A percentile compares a stretch with the other conserved stretches of the same genome.
phyloP scores from a whole-genome alignment of 1,140 invertebrate genomes.

The Dendroctonus ponderosae region DNA sequence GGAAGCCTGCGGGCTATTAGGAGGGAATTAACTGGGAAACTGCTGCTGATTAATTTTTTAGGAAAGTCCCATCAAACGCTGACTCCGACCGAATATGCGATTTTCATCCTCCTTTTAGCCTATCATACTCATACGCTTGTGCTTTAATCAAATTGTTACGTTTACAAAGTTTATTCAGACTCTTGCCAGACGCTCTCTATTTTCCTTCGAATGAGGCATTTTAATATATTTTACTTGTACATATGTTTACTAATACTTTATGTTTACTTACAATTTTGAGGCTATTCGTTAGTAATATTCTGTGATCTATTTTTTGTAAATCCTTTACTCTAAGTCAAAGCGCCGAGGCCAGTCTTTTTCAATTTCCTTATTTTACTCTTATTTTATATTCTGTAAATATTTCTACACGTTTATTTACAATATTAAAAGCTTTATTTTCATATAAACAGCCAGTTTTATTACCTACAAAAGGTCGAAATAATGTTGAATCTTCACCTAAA shows the following conservation, averaged over 20 bases:
- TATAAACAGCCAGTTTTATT: neutral
- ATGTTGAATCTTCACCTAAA: neutral
- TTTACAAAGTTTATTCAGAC: neutral
- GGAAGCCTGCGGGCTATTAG: no score
- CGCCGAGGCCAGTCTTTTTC: constrained; percentile 23
- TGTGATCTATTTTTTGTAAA: constrained; percentile 18
- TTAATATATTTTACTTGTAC: no score
- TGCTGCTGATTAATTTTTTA: no score
- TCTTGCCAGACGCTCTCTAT: no score
- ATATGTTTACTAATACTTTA: no score
- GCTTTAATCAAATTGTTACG: neutral
- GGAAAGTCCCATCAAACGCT: no score
- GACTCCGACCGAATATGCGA: no score
- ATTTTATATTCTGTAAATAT: neutral
- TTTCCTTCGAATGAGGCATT: no score
- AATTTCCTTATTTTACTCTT: constrained; percentile 5
- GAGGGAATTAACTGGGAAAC: no score
- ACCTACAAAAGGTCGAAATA: neutral
- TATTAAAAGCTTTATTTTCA: constrained; percentile 13
- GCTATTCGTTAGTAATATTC: constrained; percentile 18
- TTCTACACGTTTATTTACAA: neutral
- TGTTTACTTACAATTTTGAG: constrained; percentile 11
- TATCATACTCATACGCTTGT: no score
- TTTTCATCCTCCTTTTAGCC: no score
- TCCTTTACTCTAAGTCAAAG: constrained; percentile 9